Conservation (phyloP, 2,113 vertebrate genomes). For the Phalacrocorax aristotelis region DNA sequence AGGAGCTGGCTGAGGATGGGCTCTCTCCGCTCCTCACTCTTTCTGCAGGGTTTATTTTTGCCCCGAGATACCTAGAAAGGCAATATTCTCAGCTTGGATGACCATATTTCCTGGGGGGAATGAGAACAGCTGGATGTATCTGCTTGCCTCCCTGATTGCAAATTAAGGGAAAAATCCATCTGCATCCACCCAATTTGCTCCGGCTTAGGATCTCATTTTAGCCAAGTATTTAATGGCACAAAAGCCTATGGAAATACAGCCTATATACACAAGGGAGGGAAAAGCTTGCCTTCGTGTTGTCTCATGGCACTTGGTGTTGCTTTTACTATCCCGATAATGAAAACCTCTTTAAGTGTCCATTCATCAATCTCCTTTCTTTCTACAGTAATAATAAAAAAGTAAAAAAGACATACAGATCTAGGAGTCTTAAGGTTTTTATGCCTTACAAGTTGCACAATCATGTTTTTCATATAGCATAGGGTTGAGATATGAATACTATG, state of each 20-base stretch:
- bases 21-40: background rate
- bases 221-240: background rate
- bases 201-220: background rate
- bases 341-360: background rate
- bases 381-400: background rate
- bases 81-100: constrained; percentile 1
- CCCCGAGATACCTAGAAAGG: background rate
- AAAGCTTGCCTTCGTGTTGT: background rate
- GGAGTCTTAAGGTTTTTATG: background rate
- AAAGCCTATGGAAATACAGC: background rate
- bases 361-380: background rate
- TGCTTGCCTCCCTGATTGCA: constrained; percentile 10
- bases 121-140: constrained; percentile 48
- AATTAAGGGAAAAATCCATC: constrained; percentile 29
- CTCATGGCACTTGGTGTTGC: background rate
- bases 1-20: background rate
- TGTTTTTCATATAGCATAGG: background rate
- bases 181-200: constrained; percentile 8
- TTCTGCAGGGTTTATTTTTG: background rate
- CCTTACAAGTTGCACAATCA: background rate
- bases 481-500: background rate
- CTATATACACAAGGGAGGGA: background rate
- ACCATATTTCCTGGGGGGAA: background rate
- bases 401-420: background rate
- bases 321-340: background rate